Conservation (phyloP, 64 coral and sea anemone species). For the Dendrophyllia cribrosa region DNA sequence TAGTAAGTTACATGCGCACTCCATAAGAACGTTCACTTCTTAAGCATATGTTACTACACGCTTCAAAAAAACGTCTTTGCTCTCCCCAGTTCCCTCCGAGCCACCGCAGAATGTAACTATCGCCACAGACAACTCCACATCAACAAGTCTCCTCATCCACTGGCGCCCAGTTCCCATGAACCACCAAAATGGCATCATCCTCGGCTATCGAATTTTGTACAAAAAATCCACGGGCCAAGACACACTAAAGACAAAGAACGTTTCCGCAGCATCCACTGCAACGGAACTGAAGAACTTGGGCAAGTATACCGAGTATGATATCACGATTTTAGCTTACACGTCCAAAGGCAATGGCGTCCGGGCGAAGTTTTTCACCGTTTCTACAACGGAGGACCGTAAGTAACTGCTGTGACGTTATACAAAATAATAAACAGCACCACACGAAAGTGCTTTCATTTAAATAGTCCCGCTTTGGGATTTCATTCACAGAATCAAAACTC, state of each 20-base stretch:
- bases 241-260: slow-evolving; percentile 1
- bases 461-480: too few relatives aligned
- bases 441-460: too few relatives aligned
- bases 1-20: background rate
- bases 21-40: background rate
- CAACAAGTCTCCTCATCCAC: slow-evolving; percentile 70
- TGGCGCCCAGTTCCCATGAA: slow-evolving; percentile 78
- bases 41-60: too few relatives aligned
- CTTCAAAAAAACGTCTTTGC: background rate
- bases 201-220: slow-evolving; percentile 83
- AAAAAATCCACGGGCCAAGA: slow-evolving; percentile 44
- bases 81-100: slow-evolving; percentile 71
- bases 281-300: slow-evolving; percentile 61
- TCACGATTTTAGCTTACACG: slow-evolving; percentile 76
- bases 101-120: slow-evolving; percentile 53
- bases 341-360: slow-evolving; percentile 75
- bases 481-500: too few relatives aligned
- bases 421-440: too few relatives aligned
- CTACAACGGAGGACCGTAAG: slow-evolving; percentile 92
- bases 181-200: slow-evolving; percentile 75
- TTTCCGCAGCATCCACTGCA: slow-evolving; percentile 18
- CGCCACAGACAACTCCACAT: slow-evolving; percentile 63
- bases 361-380: slow-evolving; percentile 32
- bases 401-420: background rate
- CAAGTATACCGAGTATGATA: slow-evolving; percentile 85